These are phyloP conservation scores for Addax nasomaculatus DNA, from an alignment of 2,113 vertebrate species.

Conservation along the genomic window DNA sequence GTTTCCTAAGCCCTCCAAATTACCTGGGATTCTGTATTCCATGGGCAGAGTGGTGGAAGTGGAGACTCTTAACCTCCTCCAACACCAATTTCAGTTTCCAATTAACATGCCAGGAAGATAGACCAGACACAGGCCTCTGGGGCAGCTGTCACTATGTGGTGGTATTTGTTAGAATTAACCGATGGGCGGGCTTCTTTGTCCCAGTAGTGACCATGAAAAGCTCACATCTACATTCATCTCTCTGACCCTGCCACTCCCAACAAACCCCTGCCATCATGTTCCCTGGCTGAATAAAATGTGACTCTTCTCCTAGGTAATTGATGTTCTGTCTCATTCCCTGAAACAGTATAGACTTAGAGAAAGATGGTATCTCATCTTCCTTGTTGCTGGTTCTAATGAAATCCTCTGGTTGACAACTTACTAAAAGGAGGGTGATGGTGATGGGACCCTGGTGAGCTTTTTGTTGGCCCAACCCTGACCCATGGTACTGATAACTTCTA, in stretches of 20 bases:
- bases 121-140: constrained; percentile 11
- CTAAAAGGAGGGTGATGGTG: not conserved
- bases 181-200: constrained; percentile 11
- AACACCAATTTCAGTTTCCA: not conserved
- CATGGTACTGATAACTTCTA: not conserved
- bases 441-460: not conserved
- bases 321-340: constrained; percentile 69
- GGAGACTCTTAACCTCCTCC: not conserved
- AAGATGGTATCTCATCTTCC: constrained; percentile 68
- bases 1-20: not conserved
- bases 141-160: not conserved
- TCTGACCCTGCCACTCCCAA: not conserved
- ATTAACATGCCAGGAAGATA: constrained; percentile 41
- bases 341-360: constrained; percentile 60
- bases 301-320: constrained; percentile 78
- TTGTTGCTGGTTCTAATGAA: constrained; percentile 74
- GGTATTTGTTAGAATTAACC: constrained; percentile 63
- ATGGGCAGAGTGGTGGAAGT: not conserved
- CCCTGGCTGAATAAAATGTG: constrained; percentile 76
- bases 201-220: constrained; percentile 4
- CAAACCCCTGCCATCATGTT: constrained; percentile 27
- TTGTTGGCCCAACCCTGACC: not conserved
- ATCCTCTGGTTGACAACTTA: constrained; percentile 71
- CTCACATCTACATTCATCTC: constrained; percentile 23
- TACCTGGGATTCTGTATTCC: not conserved